These are phyloP conservation scores for Echinops telfairi DNA, from an alignment of 2,113 vertebrate genomes.

Conservation along the genomic window DNA sequence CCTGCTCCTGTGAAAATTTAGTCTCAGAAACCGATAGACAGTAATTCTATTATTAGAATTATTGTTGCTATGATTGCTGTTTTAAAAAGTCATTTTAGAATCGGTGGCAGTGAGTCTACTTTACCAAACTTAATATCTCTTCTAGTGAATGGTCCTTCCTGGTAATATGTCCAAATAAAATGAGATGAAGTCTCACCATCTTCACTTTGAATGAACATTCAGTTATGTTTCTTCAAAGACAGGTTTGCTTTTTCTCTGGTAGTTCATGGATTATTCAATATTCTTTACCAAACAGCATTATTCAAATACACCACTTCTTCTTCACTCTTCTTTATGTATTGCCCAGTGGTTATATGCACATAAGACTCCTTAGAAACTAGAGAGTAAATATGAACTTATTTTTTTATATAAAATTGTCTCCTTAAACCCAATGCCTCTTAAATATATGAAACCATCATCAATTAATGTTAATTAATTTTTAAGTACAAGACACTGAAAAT, in stretches of 20 bases:
- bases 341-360: background rate
- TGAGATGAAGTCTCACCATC: background rate
- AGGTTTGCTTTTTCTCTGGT: background rate
- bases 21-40: no score
- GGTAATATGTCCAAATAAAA: background rate
- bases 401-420: constrained; percentile 10
- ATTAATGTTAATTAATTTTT: background rate
- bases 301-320: background rate
- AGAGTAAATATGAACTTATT: background rate
- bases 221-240: background rate
- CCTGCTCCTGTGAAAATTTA: no score
- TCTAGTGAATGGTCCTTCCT: background rate
- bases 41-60: no score
- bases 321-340: background rate
- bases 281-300: background rate
- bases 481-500: constrained; percentile 18
- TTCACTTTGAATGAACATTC: background rate
- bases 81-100: no score
- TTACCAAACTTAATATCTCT: background rate
- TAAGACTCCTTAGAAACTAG: background rate
- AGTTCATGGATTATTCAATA: background rate
- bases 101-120: background rate
- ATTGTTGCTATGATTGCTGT: no score
- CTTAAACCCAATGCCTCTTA: background rate
- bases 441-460: background rate